These are phyloP conservation scores for Perodicticus potto DNA, from an alignment of 2,797 vertebrate genomes.

Conservation along the genomic window DNA sequence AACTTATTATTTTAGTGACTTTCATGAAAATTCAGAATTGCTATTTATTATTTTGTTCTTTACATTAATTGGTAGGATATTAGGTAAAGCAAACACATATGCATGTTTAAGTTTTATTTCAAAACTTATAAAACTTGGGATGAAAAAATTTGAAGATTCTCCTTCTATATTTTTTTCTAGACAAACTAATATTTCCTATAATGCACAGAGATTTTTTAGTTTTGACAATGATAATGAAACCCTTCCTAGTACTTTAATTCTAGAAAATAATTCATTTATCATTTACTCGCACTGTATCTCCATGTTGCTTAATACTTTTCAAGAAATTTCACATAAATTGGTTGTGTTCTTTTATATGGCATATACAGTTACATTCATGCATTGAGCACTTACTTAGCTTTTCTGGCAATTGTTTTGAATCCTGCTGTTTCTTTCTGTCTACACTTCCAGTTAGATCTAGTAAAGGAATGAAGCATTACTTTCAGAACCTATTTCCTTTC, in stretches of 20 bases:
- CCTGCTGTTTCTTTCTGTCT: neutral
- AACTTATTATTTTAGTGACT: neutral
- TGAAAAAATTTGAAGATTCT: neutral
- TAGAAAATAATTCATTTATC: neutral
- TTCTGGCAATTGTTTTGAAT: neutral
- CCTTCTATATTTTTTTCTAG: neutral
- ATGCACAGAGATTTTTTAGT: neutral
- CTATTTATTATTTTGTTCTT: conserved; percentile 13
- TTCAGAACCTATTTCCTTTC: neutral
- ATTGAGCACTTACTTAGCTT: neutral
- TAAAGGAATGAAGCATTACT: neutral
- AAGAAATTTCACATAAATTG: conserved; percentile 15
- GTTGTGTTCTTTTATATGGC: neutral
- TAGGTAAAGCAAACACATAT: neutral
- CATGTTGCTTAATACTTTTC: neutral
- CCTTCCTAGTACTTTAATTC: neutral
- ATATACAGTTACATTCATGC: neutral
- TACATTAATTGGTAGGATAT: conserved; percentile 5
- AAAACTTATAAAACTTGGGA: neutral
- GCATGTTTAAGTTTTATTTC: neutral
- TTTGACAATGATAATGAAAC: neutral
- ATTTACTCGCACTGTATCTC: neutral
- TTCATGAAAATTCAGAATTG: neutral
- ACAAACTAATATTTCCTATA: neutral
- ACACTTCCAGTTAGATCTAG: neutral